Base-by-base conservation (phyloP, 2,797 vertebrate species). In the Cossypha polioptera region DNA sequence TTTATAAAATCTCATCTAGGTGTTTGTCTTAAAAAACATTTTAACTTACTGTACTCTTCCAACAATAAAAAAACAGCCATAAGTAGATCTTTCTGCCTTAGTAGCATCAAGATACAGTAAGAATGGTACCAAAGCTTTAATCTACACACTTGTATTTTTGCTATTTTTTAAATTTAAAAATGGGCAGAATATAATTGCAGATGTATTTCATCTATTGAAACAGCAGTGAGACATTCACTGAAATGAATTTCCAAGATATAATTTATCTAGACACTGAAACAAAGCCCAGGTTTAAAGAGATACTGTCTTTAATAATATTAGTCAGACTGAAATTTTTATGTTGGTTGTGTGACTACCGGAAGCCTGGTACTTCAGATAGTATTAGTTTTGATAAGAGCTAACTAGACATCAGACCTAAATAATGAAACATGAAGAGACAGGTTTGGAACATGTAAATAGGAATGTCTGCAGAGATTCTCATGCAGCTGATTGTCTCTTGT, bases 381-480 rank as follows among this genome's bases (percentile, higher is more conserved):
- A 97, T 97, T 98, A 97, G 92, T 96, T 97, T 96, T 98, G 96
- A 98, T 98, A 97, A 95, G 95, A 97, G 94, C 91, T 97, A 98
- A 97, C 92, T 93, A 96, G 96, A 96, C 95, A 96, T 97, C 95
- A 97, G 94, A 94, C 75, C 73, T 94, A 95, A 97, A 97, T 86
- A 97, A 97, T 86, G 90, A 98, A 98, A 98, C 88, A 88, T 94
- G 94, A 97, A 97, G 92, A 97, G 97, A 98, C 85, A 89, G 81
- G 92, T 72, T 92, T 94, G 96, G 57, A 89, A 92, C 77, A 95
- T 47, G 75, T 73, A 96, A 94, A 95, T 73, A 97, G 88, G 90
- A 97, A 88, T 92, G 95, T 93, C 96, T 15, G 26, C 92, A 87
- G 87, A 97, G 82, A 96, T 91, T 79, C 89, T 97, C 59, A 69